Evolutionary conservation across 30 jellyfish, hydroid and myxozoan species (phyloP), one percentile per base, ranked within the genome.

Genomic region (Aurelia coerulea): DNA sequence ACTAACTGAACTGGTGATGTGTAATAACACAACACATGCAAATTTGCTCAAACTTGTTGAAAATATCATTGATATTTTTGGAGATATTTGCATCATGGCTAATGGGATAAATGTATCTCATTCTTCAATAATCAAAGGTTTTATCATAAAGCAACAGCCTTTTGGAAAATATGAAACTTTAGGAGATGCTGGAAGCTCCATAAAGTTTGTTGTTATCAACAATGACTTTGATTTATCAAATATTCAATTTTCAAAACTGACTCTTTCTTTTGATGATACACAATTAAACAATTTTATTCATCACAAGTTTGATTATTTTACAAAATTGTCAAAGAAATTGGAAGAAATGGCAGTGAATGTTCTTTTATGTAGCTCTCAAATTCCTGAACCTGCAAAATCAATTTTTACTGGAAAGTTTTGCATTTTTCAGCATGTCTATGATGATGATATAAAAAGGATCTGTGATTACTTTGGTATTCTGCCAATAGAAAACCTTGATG

Each of bases 401-500:
- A 42, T 73, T 4, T 68, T 51, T 16, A 34, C 29, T 17, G 16
- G 18, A 32, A 68, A 52, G 32, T 63, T 73, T 53, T 17, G 62
- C 52, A 49, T 64, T 62, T 35, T 84, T 31, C 88, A 84, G 39
- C 68, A 75, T 63, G 62, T 84, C 29, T 50, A 65, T 46, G 83
- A 84, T 66, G 84, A 71, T 29, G 93, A 84, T 49, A 60, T 74
- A 49, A 67, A 12, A 16, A 84, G 88, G 18, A 84, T 84, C 2
- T 42, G 75, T 13, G 32, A 56, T 1, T 73, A 59, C 51, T 74
- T 62, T 34, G 37, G 59, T 10, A 84, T 84, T 1, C 60, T 23
- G n/a, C 88, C 93, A 5, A 67, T 84, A 17, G 88, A 73, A 37
- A 74, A 41, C 56, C 12, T 73, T 51, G 88, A 62, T 16, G 88